A percentile compares a stretch with the other conserved stretches of the same genome.
Conservation (phyloP, 2,797 vertebrate species). For the Otus scops region DNA sequence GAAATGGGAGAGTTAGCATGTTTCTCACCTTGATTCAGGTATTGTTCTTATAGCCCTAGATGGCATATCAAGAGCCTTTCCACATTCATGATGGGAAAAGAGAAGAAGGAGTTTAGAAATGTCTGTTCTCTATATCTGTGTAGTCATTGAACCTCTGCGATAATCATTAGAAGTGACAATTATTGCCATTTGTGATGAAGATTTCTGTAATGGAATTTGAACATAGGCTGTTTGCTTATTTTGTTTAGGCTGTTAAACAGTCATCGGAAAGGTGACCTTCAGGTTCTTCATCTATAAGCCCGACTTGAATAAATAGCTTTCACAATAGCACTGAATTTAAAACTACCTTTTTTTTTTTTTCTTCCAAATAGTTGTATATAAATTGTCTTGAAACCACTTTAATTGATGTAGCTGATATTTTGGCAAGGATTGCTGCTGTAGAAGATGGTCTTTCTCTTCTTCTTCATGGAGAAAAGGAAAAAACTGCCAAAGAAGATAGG, state of each 20-base stretch:
- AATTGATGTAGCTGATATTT: conserved; percentile 86
- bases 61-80: not conserved
- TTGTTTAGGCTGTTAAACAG: not conserved
- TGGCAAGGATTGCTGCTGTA: conserved; percentile 87
- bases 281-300: not conserved
- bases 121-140: not conserved
- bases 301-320: not conserved
- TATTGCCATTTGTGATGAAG: not conserved
- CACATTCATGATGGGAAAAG: not conserved
- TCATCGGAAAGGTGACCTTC: not conserved
- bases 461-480: conserved; percentile 83
- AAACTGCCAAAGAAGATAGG: conserved; percentile 76
- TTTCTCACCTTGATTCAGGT: not conserved
- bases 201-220: not conserved
- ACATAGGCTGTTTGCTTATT: not conserved
- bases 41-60: not conserved
- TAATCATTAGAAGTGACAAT: not conserved
- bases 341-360: not conserved
- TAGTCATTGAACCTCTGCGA: not conserved
- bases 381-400: conserved; percentile 82
- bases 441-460: conserved; percentile 88
- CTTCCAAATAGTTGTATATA: conserved; percentile 74
- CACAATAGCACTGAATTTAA: not conserved
- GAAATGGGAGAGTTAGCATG: not conserved
- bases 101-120: not conserved